Evolutionary conservation across 2,797 vertebrate genomes (phyloP).

Genomic region (Echeneis naucrates): DNA sequence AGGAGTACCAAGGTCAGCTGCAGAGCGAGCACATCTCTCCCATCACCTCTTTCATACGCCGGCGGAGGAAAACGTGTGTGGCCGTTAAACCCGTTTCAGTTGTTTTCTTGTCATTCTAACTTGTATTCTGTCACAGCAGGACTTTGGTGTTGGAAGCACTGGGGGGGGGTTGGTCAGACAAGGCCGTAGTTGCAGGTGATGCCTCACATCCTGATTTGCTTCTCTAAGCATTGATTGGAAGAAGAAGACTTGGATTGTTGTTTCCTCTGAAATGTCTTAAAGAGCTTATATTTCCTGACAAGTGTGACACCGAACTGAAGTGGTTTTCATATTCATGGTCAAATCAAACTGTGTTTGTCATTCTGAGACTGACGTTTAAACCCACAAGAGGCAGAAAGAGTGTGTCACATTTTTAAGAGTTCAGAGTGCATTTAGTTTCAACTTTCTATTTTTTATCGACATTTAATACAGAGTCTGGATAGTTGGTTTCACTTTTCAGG

Average conservation of each 20-base stretch:
- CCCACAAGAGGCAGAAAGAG: too few species aligned
- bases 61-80: background rate
- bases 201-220: background rate
- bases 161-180: background rate
- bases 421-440: too few species aligned
- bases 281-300: too few species aligned
- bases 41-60: conserved; percentile 33
- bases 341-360: background rate
- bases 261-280: too few species aligned
- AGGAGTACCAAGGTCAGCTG: conserved; percentile 54
- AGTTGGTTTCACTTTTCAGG: too few species aligned
- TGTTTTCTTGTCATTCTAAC: conserved; percentile 6
- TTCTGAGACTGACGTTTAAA: too few species aligned
- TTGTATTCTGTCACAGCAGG: background rate
- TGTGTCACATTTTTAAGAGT: too few species aligned
- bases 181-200: background rate
- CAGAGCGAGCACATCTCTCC: conserved; percentile 16
- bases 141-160: background rate
- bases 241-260: too few species aligned
- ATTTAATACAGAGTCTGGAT: too few species aligned
- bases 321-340: too few species aligned
- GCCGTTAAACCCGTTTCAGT: conserved; percentile 12
- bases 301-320: background rate
- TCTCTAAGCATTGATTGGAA: background rate
- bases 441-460: too few species aligned